Evolutionary conservation across 2,113 vertebrate species (phyloP), one percentile per base, ranked within the genome.

Genomic region (Corythornis cristatus): DNA sequence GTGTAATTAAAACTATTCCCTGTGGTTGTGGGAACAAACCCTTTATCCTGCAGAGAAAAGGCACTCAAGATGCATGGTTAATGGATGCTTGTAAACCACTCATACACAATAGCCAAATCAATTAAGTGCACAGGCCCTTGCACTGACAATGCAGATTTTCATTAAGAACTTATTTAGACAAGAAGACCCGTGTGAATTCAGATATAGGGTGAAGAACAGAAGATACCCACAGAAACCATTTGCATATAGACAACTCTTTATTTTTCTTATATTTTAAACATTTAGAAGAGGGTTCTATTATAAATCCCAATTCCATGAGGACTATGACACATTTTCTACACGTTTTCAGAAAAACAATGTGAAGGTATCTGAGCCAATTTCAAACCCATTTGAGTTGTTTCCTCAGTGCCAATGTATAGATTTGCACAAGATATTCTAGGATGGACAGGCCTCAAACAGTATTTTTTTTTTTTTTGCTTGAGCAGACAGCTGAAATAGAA

Each of bases 1-100:
- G 87, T 89, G 42, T 86, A 68, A 86, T 88, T 73, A 73, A 89
- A 96, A 35, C 20, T 20, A 60, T 70, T 87, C 58, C 67, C 43
- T 54, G n/a, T 35, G n/a, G 31, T 4, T 85, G 43, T 77, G 64
- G 67, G 75, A 77, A 58, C 46, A 60, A 90, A 58, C 3, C 57
- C 29, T 56, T 83, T 29, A 48, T 73, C 31, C 67, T 71, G 45
- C 37, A 80, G 9, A 51, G 42, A 40, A 92, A 89, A 83, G 12
- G 15, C 40, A 28, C 31, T 65, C 35, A n/a, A 61, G 71, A 87
- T 29, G 26, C 3, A 40, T 25, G 40, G 19, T 21, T 87, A 62
- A 62, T 46, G 51, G 22, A 46, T 89, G 20, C n/a, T 45, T 89
- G 37, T 72, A 65, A 93, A 78, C 54, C 53, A 35, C 26, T 58